Evolutionary conservation across 2,113 vertebrate genomes (phyloP).

Genomic region (Elgaria multicarinata): DNA sequence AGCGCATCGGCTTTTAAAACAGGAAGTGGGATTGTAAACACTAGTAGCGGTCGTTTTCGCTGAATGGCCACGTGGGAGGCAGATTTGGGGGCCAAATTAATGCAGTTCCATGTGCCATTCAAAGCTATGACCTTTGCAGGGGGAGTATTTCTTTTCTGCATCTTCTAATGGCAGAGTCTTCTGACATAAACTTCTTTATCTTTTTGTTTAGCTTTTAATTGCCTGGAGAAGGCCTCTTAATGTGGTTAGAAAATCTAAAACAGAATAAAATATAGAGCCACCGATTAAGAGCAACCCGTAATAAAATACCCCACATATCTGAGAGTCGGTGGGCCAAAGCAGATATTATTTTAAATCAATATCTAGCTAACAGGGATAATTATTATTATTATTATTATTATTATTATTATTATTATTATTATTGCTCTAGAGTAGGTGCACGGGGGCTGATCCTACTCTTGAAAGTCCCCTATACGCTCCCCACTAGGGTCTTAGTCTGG

Average conservation of each 20-base stretch:
- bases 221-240: not conserved
- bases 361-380: too few species aligned
- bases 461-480: too few species aligned
- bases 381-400: too few species aligned
- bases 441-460: too few species aligned
- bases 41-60: not conserved
- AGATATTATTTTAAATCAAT: not conserved
- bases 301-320: not conserved
- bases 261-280: not conserved
- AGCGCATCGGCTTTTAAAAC: not conserved
- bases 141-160: not conserved
- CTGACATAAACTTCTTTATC: not conserved
- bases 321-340: not conserved
- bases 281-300: not conserved
- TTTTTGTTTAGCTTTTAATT: not conserved
- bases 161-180: not conserved
- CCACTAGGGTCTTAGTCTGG: too few species aligned
- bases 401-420: too few species aligned
- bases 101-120: not conserved
- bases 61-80: conserved; percentile 13
- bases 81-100: not conserved
- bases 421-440: too few species aligned
- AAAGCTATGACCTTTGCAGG: not conserved
- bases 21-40: conserved; percentile 28
- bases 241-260: not conserved